Evolutionary conservation across 2,797 vertebrate species (phyloP).

Genomic region (Menidia menidia): DNA sequence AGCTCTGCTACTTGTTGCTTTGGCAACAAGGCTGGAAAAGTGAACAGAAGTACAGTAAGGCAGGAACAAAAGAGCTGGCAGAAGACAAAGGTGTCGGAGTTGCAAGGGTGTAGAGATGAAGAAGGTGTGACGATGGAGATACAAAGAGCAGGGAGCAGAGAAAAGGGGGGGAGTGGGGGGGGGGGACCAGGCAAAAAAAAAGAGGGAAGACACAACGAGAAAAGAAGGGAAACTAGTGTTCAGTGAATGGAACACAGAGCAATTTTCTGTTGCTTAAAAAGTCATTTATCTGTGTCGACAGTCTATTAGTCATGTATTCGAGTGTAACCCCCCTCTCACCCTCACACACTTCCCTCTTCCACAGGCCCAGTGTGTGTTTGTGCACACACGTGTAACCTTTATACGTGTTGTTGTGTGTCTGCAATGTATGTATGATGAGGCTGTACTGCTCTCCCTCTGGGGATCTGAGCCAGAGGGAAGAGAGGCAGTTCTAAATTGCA

Average conservation of each 20-base stretch:
- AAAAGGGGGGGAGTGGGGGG: constrained; percentile 21
- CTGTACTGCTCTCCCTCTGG: constrained; percentile 59
- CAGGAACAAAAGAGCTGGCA: constrained; percentile 21
- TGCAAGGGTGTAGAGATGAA: constrained; percentile 49
- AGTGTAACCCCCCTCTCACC: constrained; percentile 69
- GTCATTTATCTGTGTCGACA: constrained; percentile 84
- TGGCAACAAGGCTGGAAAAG: constrained; percentile 59
- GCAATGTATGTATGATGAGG: constrained; percentile 52
- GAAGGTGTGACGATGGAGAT: constrained; percentile 45
- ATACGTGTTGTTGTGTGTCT: constrained; percentile 42
- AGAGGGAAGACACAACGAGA: constrained; percentile 50
- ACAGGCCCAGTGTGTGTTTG: constrained; percentile 21
- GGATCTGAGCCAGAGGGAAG: constrained; percentile 53
- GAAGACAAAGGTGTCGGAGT: constrained; percentile 37
- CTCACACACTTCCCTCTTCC: constrained; percentile 9
- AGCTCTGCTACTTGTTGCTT: constrained; percentile 74
- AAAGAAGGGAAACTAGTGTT: constrained; percentile 70
- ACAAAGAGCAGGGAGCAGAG: constrained; percentile 44
- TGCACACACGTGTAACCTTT: constrained; percentile 22
- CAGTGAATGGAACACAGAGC: constrained; percentile 76
- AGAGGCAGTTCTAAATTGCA: constrained; percentile 76
- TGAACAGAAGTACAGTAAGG: constrained; percentile 31
- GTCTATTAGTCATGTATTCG: constrained; percentile 83
- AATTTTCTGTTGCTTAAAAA: constrained; percentile 85
- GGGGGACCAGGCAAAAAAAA: constrained; percentile 35